These are phyloP conservation scores for Drosophila algonquin DNA, from an alignment of 2,888 invertebrate genomes.

Conservation along the genomic window DNA sequence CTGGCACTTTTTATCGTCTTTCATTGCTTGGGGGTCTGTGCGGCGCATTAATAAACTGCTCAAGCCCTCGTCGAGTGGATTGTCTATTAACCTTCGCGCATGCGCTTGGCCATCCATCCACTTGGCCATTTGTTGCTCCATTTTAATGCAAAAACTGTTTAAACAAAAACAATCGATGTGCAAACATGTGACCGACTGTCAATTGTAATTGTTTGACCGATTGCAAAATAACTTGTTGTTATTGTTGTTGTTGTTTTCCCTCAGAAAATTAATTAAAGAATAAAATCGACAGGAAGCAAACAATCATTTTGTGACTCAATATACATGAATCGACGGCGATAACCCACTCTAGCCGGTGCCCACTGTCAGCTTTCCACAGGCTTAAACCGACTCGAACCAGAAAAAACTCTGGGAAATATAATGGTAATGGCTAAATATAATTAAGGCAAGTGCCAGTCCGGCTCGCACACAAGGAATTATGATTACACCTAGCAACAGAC, in stretches of 20 bases:
- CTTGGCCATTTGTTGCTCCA: slow-evolving; percentile 19
- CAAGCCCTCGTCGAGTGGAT: slow-evolving; percentile 29
- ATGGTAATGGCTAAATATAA: slow-evolving; percentile 27
- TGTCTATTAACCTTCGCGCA: slow-evolving; percentile 61
- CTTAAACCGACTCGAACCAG: slow-evolving; percentile 55
- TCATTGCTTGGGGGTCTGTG: slow-evolving; percentile 41
- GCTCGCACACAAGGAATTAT: not conserved
- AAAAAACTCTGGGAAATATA: slow-evolving; percentile 21
- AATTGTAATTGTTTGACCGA: slow-evolving; percentile 16
- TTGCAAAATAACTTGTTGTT: slow-evolving; percentile 17
- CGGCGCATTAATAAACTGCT: slow-evolving; percentile 23
- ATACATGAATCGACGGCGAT: slow-evolving; percentile 34
- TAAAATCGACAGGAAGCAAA: slow-evolving; percentile 16
- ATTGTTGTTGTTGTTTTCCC: slow-evolving; percentile 4
- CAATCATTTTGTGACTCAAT: slow-evolving; percentile 28
- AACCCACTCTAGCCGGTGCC: slow-evolving; percentile 1
- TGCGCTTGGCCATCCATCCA: slow-evolving; percentile 36
- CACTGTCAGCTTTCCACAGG: slow-evolving; percentile 23
- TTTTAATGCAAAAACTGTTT: slow-evolving; percentile 22
- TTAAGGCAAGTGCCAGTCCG: slow-evolving; percentile 15
- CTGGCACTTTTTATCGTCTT: slow-evolving; percentile 30
- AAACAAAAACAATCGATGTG: slow-evolving; percentile 34
- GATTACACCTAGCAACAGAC: slow-evolving; percentile 25
- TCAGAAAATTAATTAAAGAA: slow-evolving; percentile 5
- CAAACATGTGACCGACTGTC: slow-evolving; percentile 22